Percentiles rank a stretch among this genome's conserved stretches.
phyloP scores from a whole-genome alignment of 2,797 vertebrate genomes.

The Silurus aristotelis region DNA sequence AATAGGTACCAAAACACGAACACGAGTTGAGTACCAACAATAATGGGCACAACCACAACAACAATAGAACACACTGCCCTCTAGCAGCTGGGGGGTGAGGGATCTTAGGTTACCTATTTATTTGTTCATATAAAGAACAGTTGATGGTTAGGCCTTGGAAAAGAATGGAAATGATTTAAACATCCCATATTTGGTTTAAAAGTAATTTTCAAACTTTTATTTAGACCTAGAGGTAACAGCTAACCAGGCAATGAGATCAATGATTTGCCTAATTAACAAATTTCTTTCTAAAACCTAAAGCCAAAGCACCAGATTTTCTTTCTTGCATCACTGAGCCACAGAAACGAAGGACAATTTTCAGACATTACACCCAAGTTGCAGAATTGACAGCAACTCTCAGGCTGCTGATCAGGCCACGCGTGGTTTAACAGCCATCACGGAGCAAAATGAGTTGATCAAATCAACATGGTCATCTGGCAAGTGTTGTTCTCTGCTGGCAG shows the following conservation, averaged over 20 bases:
- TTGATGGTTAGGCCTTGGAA: not conserved
- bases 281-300: constrained; percentile 7
- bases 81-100: too few species aligned
- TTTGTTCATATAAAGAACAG: too few species aligned
- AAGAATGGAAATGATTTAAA: not conserved
- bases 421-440: not conserved
- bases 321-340: not conserved
- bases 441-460: not conserved
- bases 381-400: not conserved
- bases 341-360: not conserved
- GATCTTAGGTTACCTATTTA: too few species aligned
- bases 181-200: not conserved
- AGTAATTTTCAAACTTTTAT: not conserved
- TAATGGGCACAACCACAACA: too few species aligned
- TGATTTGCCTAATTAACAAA: not conserved
- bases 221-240: not conserved
- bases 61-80: too few species aligned
- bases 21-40: too few species aligned
- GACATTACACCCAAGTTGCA: not conserved
- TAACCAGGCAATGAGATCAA: not conserved
- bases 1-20: too few species aligned
- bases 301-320: not conserved
- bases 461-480: constrained; percentile 12
- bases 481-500: constrained; percentile 18
- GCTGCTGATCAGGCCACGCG: not conserved